Evolutionary conservation across 2,888 invertebrate genomes (phyloP), one percentile per base, ranked within the genome.

Genomic region (Abscondita cerata): DNA sequence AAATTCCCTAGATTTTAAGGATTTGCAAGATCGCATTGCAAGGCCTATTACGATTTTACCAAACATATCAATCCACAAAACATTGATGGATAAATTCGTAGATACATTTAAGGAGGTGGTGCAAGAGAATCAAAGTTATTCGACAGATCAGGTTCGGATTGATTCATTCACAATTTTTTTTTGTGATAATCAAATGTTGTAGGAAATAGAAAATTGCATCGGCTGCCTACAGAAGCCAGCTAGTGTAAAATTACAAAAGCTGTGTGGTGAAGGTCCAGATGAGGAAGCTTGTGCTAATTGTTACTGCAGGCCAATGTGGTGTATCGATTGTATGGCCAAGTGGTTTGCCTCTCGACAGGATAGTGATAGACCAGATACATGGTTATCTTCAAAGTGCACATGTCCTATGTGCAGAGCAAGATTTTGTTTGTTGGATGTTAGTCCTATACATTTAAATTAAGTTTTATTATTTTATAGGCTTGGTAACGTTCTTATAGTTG

Each of bases 291-390:
- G 89, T 72, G 77, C 72, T 1, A 81, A 78, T 52, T 92, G 92
- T 74, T 88, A 87, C 74, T 93, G 92, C 77, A 87, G 92, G 53
- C 95, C 94, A 18, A 89, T 95, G 87, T 96, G 96, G 95, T 96
- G 96, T 81, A 81, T 87, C 16, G 87, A 90, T 68, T 96, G 94
- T 78, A 86, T 94, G 83, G 92, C 88, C 0, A 88, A 89, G 73
- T 94, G 94, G 94, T 95, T 94, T 84, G 94, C 92, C 11, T 89
- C 93, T 47, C 85, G 93, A 40, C 94, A 94, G 78, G 85, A 88
- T 70, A 85, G 87, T 66, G 81, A 86, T 20, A 83, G 86, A 64
- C 88, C 90, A 5, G 87, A 88, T 67, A 84, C 85, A 11, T 96
- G 96, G 96, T 83, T 96, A 62, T 83, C 87, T 34, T 88, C 89